These are phyloP conservation scores for Zaprionus lachaisei DNA, from an alignment of 1,140 invertebrate genomes.

Conservation along the genomic window DNA sequence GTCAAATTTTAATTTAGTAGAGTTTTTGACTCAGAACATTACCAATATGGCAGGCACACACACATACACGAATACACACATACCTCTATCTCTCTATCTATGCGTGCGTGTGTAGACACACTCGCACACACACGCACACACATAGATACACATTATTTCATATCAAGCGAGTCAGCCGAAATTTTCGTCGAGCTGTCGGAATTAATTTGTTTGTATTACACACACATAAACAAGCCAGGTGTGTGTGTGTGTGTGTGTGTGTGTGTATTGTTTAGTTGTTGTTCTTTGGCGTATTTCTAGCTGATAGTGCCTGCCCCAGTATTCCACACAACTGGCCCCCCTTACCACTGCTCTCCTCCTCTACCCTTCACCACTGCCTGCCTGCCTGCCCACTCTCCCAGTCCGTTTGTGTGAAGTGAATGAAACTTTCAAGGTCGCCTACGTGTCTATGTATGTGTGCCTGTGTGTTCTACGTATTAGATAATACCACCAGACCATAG, in stretches of 20 bases:
- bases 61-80: background rate
- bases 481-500: background rate
- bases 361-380: background rate
- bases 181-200: slow-evolving; percentile 59
- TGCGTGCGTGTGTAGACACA: background rate
- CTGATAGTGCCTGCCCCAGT: slow-evolving; percentile 63
- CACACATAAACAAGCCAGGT: slow-evolving; percentile 5
- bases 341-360: background rate
- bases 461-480: slow-evolving; percentile 9
- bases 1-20: slow-evolving; percentile 82
- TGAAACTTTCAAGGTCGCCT: slow-evolving; percentile 80
- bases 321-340: slow-evolving; percentile 12
- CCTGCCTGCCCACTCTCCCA: background rate
- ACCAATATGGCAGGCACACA: slow-evolving; percentile 66
- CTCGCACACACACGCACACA: background rate
- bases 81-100: slow-evolving; percentile 11
- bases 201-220: slow-evolving; percentile 56
- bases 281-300: slow-evolving; percentile 73
- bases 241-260: slow-evolving; percentile 29
- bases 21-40: slow-evolving; percentile 68
- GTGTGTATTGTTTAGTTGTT: slow-evolving; percentile 54
- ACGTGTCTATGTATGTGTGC: slow-evolving; percentile 22
- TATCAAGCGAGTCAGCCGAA: slow-evolving; percentile 46
- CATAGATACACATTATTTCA: slow-evolving; percentile 28
- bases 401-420: slow-evolving; percentile 71